Evolutionary conservation across 92 coral and sea anemone genomes (phyloP).

Genomic region (Paramuricea clavata): DNA sequence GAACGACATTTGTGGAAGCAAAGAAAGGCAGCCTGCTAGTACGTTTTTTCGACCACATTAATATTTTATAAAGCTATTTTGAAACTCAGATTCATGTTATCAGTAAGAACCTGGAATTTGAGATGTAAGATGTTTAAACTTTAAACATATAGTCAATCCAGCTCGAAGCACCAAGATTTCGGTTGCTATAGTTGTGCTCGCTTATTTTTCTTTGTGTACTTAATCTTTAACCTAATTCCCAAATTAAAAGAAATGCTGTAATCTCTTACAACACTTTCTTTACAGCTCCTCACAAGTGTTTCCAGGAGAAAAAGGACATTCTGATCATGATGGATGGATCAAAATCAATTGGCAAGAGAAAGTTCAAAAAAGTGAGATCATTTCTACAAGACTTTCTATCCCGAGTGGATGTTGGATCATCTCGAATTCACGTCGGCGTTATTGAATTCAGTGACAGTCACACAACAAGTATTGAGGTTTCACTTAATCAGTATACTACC

Average conservation of each 20-base stretch:
- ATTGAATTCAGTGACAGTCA: conserved; percentile 19
- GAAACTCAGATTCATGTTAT: too few relatives aligned
- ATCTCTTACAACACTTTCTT: not conserved
- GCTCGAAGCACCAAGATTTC: too few relatives aligned
- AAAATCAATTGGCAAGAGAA: conserved; percentile 16
- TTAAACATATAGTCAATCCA: too few relatives aligned
- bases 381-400: conserved; percentile 28
- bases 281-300: conserved; percentile 52
- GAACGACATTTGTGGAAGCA: conserved; percentile 15
- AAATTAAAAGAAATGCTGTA: not conserved
- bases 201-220: not conserved
- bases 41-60: too few relatives aligned
- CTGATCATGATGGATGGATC: conserved; percentile 42
- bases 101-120: too few relatives aligned
- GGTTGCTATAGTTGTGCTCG: too few relatives aligned
- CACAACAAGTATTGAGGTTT: conserved; percentile 4
- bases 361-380: not conserved
- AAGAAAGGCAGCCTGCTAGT: conserved; percentile 46
- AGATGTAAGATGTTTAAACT: too few relatives aligned
- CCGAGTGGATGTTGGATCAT: conserved; percentile 35
- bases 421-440: conserved; percentile 36
- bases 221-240: not conserved
- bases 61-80: too few relatives aligned
- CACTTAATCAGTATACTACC: conserved; percentile 15
- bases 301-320: conserved; percentile 43